These are phyloP conservation scores for Stercorarius parasiticus DNA, from an alignment of 2,113 vertebrate species.

Conservation along the genomic window DNA sequence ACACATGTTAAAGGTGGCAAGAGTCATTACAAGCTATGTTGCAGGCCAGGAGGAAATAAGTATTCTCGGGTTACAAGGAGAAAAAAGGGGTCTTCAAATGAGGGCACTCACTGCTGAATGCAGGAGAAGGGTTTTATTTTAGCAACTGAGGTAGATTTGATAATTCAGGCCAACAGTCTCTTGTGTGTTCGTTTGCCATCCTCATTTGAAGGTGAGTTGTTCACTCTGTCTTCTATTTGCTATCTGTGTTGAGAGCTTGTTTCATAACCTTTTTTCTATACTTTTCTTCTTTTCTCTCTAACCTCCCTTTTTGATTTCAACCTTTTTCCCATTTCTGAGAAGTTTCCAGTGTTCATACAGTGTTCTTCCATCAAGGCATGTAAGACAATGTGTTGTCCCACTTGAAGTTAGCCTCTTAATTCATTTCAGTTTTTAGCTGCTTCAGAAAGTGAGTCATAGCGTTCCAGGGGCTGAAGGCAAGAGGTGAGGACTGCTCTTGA, in stretches of 20 bases:
- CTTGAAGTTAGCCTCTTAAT: neutral
- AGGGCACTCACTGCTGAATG: neutral
- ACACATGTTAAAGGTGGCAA: neutral
- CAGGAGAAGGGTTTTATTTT: conserved; percentile 26
- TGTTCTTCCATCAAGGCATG: neutral
- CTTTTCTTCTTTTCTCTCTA: neutral
- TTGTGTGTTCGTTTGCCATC: neutral
- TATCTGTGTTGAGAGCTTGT: neutral
- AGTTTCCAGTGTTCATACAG: neutral
- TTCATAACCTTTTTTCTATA: neutral
- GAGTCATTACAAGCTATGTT: neutral
- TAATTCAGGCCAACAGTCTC: conserved; percentile 24
- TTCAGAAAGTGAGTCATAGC: neutral
- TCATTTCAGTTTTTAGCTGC: neutral
- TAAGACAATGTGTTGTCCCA: neutral
- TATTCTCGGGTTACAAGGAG: neutral
- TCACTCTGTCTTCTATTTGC: neutral
- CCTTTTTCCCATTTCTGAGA: neutral
- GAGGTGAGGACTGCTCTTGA: neutral
- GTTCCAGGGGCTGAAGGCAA: neutral
- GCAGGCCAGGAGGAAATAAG: neutral
- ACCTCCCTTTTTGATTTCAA: neutral
- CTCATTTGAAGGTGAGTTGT: neutral
- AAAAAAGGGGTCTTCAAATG: neutral
- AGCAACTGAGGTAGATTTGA: neutral